Conservation (phyloP, 2,888 invertebrate species). For the Zygaena filipendulae region DNA sequence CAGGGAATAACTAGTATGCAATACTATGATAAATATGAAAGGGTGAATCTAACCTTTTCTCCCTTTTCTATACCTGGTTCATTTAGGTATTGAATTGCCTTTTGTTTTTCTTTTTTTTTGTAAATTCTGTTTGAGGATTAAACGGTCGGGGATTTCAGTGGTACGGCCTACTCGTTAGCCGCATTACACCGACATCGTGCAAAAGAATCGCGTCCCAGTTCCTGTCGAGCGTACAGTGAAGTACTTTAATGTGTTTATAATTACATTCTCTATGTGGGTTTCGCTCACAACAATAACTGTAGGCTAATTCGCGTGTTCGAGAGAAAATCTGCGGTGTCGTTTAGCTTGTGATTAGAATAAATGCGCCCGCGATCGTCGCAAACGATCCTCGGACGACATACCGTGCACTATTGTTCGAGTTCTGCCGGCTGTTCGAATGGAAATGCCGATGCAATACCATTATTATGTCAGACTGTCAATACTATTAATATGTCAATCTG, state of each 20-base stretch:
- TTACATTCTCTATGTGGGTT: constrained; percentile 47
- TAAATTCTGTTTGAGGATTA: constrained; percentile 30
- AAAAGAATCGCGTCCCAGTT: constrained; percentile 33
- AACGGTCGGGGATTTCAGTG: constrained; percentile 23
- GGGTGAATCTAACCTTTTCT: too few relatives aligned
- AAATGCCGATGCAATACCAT: constrained; percentile 21
- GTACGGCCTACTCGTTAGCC: constrained; percentile 23
- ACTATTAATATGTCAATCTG: too few relatives aligned
- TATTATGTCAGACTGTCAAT: constrained; percentile 21
- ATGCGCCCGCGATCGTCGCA: constrained; percentile 29
- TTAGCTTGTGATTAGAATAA: constrained; percentile 34
- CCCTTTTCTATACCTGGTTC: too few relatives aligned
- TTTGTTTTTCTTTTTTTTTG: constrained; percentile 17
- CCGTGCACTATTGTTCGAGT: constrained; percentile 12
- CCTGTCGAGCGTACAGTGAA: constrained; percentile 34
- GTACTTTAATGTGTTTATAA: constrained; percentile 62
- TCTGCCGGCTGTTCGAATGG: constrained; percentile 15
- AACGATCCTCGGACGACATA: constrained; percentile 30
- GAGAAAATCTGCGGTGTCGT: constrained; percentile 26
- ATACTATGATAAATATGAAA: too few relatives aligned
- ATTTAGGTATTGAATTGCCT: too few relatives aligned
- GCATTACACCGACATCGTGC: constrained; percentile 24
- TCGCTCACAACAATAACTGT: constrained; percentile 35
- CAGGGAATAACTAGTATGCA: too few relatives aligned
- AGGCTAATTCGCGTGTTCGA: constrained; percentile 17